These are phyloP conservation scores for Brachyptera risi DNA, from an alignment of 2,888 invertebrate genomes.

Conservation along the genomic window DNA sequence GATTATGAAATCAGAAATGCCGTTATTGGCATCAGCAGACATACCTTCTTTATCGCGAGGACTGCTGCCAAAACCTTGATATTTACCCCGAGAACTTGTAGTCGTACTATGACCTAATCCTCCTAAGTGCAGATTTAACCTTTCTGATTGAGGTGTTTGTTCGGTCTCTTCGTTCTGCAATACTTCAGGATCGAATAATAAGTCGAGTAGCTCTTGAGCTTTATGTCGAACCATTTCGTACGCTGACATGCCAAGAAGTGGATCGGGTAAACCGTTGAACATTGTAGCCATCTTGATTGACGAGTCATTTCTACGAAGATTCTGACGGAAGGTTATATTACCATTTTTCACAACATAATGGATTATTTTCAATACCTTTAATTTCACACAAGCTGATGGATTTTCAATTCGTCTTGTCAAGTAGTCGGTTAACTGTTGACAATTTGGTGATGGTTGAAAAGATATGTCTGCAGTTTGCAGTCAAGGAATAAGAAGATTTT, in stretches of 20 bases:
- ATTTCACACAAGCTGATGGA: slow-evolving; percentile 30
- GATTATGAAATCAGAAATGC: too few relatives aligned
- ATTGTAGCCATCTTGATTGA: slow-evolving; percentile 31
- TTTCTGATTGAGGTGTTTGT: background rate
- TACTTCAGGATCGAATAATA: slow-evolving; percentile 28
- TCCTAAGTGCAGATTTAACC: slow-evolving; percentile 22
- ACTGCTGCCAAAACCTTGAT: slow-evolving; percentile 34
- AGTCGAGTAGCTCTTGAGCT: slow-evolving; percentile 30
- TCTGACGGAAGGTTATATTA: slow-evolving; percentile 25
- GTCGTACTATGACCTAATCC: slow-evolving; percentile 31
- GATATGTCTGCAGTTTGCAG: slow-evolving; percentile 20
- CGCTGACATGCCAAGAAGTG: slow-evolving; percentile 24
- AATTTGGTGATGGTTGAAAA: slow-evolving; percentile 24
- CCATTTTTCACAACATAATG: slow-evolving; percentile 30
- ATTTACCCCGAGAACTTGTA: slow-evolving; percentile 25
- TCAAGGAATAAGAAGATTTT: background rate
- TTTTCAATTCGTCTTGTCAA: slow-evolving; percentile 30
- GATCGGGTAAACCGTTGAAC: slow-evolving; percentile 27
- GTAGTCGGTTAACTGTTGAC: slow-evolving; percentile 32
- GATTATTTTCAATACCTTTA: slow-evolving; percentile 34
- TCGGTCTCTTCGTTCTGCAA: slow-evolving; percentile 29
- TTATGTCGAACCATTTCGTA: slow-evolving; percentile 26
- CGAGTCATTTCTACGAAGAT: slow-evolving; percentile 31
- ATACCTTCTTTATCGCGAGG: slow-evolving; percentile 23
- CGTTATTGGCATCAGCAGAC: too few relatives aligned